Percentiles rank a stretch among this genome's conserved stretches.
phyloP scores from a whole-genome alignment of 2,797 vertebrate species.

The Leptodactylus fallax region DNA sequence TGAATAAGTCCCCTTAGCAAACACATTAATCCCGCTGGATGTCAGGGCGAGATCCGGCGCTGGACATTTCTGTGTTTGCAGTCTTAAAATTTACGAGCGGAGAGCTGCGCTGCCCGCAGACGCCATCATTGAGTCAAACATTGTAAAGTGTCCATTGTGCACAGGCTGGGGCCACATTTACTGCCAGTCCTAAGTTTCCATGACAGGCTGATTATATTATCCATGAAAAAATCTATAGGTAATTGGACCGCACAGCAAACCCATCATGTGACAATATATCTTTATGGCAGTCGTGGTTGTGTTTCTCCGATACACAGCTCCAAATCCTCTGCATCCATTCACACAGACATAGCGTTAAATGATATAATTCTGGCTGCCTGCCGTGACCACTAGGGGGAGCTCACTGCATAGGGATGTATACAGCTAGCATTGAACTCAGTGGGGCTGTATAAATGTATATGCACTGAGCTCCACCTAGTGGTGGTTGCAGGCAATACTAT shows the following conservation, averaged over 20 bases:
- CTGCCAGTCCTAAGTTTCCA: neutral
- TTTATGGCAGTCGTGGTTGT: neutral
- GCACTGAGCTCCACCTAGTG: neutral
- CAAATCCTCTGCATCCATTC: neutral
- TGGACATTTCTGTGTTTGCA: conserved; percentile 39
- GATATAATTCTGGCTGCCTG: neutral
- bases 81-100: conserved; percentile 42
- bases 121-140: conserved; percentile 27
- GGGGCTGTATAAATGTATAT: no score
- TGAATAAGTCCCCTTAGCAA: conserved; percentile 39
- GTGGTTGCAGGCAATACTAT: neutral
- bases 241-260: neutral
- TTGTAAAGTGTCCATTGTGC: conserved; percentile 12
- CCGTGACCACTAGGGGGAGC: neutral
- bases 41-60: conserved; percentile 26
- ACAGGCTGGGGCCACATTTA: neutral
- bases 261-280: neutral
- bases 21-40: conserved; percentile 50
- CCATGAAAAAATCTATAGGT: no score
- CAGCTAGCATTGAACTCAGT: no score
- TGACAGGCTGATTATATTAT: neutral
- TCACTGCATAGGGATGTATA: neutral
- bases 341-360: neutral
- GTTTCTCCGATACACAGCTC: neutral
- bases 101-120: neutral